Base-by-base conservation (phyloP, 2,797 vertebrate species). In the Falco peregrinus region DNA sequence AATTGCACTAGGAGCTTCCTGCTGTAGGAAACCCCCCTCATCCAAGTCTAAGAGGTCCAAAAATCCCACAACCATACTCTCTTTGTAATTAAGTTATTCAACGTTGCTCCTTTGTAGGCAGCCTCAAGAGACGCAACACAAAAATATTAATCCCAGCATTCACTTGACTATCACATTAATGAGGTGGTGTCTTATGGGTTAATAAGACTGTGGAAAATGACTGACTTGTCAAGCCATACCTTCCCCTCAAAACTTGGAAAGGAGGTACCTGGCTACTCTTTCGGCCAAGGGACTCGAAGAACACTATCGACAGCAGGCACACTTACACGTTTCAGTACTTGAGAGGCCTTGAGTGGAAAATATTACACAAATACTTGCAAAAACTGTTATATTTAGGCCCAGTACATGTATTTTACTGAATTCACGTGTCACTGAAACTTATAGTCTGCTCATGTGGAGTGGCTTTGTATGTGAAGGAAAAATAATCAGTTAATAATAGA, bases 401-500 rank as follows among this genome's bases (percentile, higher is more conserved):
- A 22, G 80, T 33, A 75, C 0, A 0, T 63, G 69, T 84, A 84
- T 78, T 90, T 93, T 91, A 91, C 87, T 71, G 73, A 83, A 71
- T 90, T 60, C 35, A 60, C 3, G 67, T 86, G 74, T 76, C 93
- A 90, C 50, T 41, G 84, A 77, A 76, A 89, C 57, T 85, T 76
- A 54, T 1, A 74, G 39, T 59, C 63, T 74, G 50, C 78, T 95
- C 59, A 76, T 5, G 18, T 39, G 41, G 39, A 92, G 12, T 56
- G 29, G 39, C 47, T 95, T 79, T 89, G 47, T 73, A 76, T 39
- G 53, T 65, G 87, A 92, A 78, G 64, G 56, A 83, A 95, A 95
- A 94, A 84, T 54, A 95, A 93, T 89, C 71, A 68, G 69, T 35
- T 61, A 50, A 84, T 56, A 93, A 96, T 88, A 3, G 12, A 95